Evolutionary conservation across 2,888 invertebrate species (phyloP).

Genomic region (Stenurella melanura): DNA sequence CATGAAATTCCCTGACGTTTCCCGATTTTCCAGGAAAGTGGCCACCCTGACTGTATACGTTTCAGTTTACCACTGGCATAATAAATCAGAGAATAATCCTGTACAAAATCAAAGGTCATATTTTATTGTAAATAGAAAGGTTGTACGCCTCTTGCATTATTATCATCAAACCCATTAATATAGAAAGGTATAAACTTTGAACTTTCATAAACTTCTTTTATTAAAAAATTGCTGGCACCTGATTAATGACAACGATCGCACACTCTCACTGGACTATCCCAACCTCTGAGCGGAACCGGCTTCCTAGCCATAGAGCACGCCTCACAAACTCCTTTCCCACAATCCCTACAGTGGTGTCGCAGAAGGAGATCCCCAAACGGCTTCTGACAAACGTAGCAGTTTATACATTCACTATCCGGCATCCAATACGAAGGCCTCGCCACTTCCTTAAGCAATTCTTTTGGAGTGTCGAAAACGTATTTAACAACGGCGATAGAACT

Average conservation of each 20-base stretch:
- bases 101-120: not conserved
- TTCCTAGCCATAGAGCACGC: conserved; percentile 77
- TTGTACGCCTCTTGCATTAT: not conserved
- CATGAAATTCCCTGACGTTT: too few relatives aligned
- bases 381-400: conserved; percentile 80
- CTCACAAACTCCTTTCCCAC: conserved; percentile 83
- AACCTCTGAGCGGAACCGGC: conserved; percentile 83
- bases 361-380: conserved; percentile 76
- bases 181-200: conserved; percentile 2
- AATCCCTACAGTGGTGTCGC: conserved; percentile 83
- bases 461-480: conserved; percentile 83
- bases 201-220: not conserved
- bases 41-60: not conserved
- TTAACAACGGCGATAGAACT: conserved; percentile 83
- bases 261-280: conserved; percentile 83
- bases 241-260: conserved; percentile 79
- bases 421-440: conserved; percentile 88
- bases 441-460: conserved; percentile 85
- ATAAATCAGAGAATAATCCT: not conserved
- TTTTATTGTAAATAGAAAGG: not conserved
- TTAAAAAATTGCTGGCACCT: not conserved
- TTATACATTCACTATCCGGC: conserved; percentile 82
- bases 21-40: too few relatives aligned
- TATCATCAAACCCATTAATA: conserved; percentile 7
- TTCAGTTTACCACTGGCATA: conserved; percentile 3